Evolutionary conservation across 2,113 vertebrate genomes (phyloP), one percentile per base, ranked within the genome.

Genomic region (Malurus melanocephalus): DNA sequence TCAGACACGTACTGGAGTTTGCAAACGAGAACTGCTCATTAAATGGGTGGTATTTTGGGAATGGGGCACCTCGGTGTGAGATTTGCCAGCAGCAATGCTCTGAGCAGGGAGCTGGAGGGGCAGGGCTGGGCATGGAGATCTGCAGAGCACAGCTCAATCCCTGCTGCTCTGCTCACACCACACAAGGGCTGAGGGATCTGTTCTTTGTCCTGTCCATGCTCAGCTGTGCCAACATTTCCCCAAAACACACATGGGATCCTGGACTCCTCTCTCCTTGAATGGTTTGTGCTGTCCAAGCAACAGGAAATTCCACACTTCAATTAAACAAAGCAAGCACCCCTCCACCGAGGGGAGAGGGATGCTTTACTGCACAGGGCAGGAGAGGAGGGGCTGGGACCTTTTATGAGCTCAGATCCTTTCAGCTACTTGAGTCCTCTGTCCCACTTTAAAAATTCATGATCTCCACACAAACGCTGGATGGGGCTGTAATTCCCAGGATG

Each of bases 271-370:
- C 15, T 68, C 28, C 8, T 64, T 35, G 13, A 33, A 12, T 32
- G 45, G 10, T 32, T 61, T 40, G 12, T 57, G 33, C 33, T 80
- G 18, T 30, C 5, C 26, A 38, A 66, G n/a, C 35, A 84, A 10
- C 13, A 45, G 27, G 21, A 83, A 30, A 17, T 89, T 82, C 49
- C 11, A n/a, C 55, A 57, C 5, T 69, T 33, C 15, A 26, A 24
- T 23, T 13, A 9, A 35, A 40, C 21, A n/a, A 7, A 10, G 35
- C 2, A 5, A 3, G 4, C 10, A 22, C 4, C 43, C 2, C n/a
- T 32, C 7, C 24, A 26, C 2, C 11, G 5, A 3, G 19, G 11
- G 27, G 21, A 64, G 24, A n/a, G n/a, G 12, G 9, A 2, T 11
- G 48, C 15, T 6, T 17, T 62, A 3, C 43, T 89, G 13, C 27